Conservation (phyloP, 2,113 vertebrate genomes). For the Pluvialis apricaria region DNA sequence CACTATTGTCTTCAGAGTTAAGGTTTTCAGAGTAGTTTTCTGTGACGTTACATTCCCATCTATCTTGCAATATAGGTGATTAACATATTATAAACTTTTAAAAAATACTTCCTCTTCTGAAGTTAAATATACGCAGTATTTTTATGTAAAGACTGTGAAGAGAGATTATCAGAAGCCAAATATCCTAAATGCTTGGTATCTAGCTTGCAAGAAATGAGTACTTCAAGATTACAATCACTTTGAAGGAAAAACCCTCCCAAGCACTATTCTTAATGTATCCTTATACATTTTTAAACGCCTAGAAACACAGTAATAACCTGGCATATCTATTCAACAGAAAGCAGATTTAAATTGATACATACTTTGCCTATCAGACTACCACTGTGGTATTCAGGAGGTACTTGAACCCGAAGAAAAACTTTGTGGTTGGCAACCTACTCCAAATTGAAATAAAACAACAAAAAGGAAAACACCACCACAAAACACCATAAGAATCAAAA, state of each 20-base stretch:
- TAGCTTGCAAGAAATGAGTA: neutral
- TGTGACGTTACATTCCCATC: neutral
- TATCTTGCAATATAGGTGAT: neutral
- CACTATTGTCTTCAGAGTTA: neutral
- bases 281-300: neutral
- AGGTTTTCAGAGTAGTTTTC: neutral
- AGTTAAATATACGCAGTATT: neutral
- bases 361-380: slow-evolving; percentile 84
- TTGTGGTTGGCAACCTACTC: slow-evolving; percentile 73
- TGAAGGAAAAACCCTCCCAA: neutral
- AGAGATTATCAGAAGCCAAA: neutral
- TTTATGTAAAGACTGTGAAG: neutral
- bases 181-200: neutral
- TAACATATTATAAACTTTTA: neutral
- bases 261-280: neutral
- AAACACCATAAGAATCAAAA: neutral
- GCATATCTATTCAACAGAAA: neutral
- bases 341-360: slow-evolving; percentile 66
- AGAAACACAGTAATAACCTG: neutral
- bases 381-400: slow-evolving; percentile 83
- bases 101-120: neutral
- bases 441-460: slow-evolving; percentile 55
- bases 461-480: slow-evolving; percentile 41
- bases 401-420: slow-evolving; percentile 80
- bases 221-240: neutral